Evolutionary conservation across 2,113 vertebrate species (phyloP).

Genomic region (Nycticryphes semicollaris): DNA sequence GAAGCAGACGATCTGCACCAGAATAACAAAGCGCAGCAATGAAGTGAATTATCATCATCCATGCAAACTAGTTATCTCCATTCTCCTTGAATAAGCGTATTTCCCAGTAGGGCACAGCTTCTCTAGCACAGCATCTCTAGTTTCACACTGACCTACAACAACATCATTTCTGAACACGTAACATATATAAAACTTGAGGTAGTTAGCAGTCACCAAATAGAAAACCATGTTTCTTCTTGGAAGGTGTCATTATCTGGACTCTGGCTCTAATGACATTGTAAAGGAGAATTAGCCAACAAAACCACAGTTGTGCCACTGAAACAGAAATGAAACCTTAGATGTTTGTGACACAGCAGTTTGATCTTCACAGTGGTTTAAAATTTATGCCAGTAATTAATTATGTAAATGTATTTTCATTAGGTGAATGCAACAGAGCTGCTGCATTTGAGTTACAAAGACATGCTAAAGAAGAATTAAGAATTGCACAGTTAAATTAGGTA

Average conservation of each 20-base stretch:
- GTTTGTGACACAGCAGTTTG: neutral
- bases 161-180: neutral
- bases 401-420: conserved; percentile 56
- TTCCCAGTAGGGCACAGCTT: neutral
- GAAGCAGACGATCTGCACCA: neutral
- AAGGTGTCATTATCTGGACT: conserved; percentile 34
- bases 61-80: neutral
- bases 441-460: neutral
- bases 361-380: conserved; percentile 6
- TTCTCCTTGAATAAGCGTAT: neutral
- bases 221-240: conserved; percentile 20
- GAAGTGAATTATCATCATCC: neutral
- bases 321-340: neutral
- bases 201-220: conserved; percentile 7
- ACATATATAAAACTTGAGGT: neutral
- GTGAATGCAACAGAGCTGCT: neutral
- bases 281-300: conserved; percentile 10
- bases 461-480: conserved; percentile 29
- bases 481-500: conserved; percentile 47
- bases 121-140: neutral
- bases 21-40: neutral
- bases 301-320: neutral
- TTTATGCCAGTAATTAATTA: conserved; percentile 37
- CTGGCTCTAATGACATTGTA: neutral
- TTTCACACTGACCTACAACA: neutral